Evolutionary conservation across 2,797 vertebrate genomes (phyloP).

Genomic region (Poeciliopsis infans): DNA sequence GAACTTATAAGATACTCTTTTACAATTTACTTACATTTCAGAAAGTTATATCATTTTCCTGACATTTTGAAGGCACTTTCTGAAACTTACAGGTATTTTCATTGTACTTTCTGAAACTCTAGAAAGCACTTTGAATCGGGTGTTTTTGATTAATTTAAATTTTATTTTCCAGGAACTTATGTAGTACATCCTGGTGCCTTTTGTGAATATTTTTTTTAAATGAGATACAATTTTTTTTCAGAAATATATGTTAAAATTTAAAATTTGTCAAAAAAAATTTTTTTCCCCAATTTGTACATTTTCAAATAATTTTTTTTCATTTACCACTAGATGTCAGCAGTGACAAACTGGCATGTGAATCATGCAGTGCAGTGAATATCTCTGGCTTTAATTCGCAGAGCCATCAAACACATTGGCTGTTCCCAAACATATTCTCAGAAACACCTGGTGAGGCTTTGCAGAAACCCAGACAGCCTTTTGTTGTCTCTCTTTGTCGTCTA

Average conservation of each 20-base stretch:
- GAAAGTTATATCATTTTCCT: not conserved
- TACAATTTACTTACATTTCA: not conserved
- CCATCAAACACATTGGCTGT: not conserved
- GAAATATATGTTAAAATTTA: not conserved
- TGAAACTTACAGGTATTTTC: not conserved
- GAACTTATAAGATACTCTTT: not conserved
- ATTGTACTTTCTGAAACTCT: not conserved
- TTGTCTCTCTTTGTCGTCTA: conserved; percentile 10
- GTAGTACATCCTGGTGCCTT: not conserved
- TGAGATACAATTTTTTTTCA: not conserved
- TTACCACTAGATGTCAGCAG: conserved; percentile 63
- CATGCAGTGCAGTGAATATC: not conserved
- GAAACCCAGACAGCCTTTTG: conserved; percentile 4
- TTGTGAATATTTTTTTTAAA: not conserved
- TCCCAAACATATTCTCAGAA: not conserved
- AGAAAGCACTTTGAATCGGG: not conserved
- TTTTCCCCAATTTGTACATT: not conserved
- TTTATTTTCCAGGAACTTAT: not conserved
- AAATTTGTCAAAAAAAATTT: not conserved
- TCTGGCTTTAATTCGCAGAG: conserved; percentile 4
- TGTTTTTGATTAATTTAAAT: not conserved
- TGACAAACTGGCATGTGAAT: not conserved
- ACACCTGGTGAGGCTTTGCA: not conserved
- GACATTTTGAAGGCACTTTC: not conserved
- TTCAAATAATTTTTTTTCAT: conserved; percentile 24